Evolutionary conservation across 1,140 invertebrate genomes (phyloP), one percentile per base, ranked within the genome.

Genomic region (Drosophila pachea): DNA sequence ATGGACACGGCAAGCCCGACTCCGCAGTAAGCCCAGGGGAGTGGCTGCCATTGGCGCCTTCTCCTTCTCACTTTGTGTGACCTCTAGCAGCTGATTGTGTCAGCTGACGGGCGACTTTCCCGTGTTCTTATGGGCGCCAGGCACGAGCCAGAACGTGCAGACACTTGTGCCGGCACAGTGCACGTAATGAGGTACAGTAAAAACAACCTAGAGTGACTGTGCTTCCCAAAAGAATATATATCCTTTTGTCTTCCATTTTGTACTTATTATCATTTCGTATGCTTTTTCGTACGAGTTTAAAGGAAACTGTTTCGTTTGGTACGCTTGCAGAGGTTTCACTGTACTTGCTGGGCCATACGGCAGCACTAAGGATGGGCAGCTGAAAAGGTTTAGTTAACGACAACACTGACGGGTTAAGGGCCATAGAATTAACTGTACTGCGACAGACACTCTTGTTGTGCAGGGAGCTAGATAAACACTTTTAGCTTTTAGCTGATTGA

Each of bases 91-190:
- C 50, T 52, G 73, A 69, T 16, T 59, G 38, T 67, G 48, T 50
- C 62, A 48, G 53, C 48, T 40, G 48, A 32, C 49, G 63, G 58
- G 40, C 66, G 62, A 59, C 54, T 56, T 59, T 58, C 52, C 47
- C 35, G 45, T 48, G 54, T 40, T 16, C 48, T 11, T 52, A 8
- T 5, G 14, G 29, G 61, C 43, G 58, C 60, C 68, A 65, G 65
- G 64, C 65, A 83, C 74, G 49, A 59, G 53, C 49, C 9, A 11
- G 53, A 33, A 59, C 42, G 14, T 36, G 29, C 45, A 5, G 43
- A 54, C 48, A 33, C 40, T 14, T 2, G 40, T 9, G 40, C 40
- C 8, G 3, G 1, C 6, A 4, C 5, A n/a, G n/a, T 43, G 7
- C 12, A 5, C 5, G 12, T 16, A 43, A 16, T 7, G 32, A 1